Evolutionary conservation across 2,888 invertebrate species (phyloP), one percentile per base, ranked within the genome.

Genomic region (Tiliacea citrago): DNA sequence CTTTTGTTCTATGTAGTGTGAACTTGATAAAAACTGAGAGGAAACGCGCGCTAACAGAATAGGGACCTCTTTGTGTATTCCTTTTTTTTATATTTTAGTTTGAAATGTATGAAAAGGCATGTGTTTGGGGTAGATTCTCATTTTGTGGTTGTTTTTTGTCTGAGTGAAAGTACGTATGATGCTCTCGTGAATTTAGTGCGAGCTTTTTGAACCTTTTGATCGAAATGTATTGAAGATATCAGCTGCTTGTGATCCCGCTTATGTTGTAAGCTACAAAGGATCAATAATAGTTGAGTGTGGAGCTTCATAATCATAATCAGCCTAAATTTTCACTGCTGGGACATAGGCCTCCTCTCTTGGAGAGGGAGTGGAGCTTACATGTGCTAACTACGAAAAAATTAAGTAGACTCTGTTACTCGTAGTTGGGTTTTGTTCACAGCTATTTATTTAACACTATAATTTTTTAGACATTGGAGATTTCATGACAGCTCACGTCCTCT

Each of bases 1-100:
- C 94, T 95, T 95, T 95, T 95, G 95, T 96, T 95, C 94, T 95
- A 94, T 90, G 90, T 92, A 94, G 95, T 95, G 95, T 95, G 94
- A 95, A 95, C 92, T 93, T 92, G 93, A 94, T 93, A 94, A 94
- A 94, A 93, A 93, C 90, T 90, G 90, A 91, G 93, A 95, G 93
- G 93, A 93, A 94, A 93, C 92, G 91, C 92, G 92, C 83, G 89
- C 91, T 88, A 88, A 86, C 90, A 93, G 92, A 93, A 92, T 93
- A 91, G 89, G 91, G 90, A 89, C 90, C 89, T 91, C 90, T 91
- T 92, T 92, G 88, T 89, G 83, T 63, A 78, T 81, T 84, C 74
- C 61, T 86, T 88, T 90, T 88, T 90, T 89, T 90, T 90, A 76
- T 85, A 83, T 83, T 85, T 83, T 76, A 60, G 74, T 84, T 81